phyloP scores from a whole-genome alignment of 2,888 invertebrate species.

The Proisotoma minuta region DNA sequence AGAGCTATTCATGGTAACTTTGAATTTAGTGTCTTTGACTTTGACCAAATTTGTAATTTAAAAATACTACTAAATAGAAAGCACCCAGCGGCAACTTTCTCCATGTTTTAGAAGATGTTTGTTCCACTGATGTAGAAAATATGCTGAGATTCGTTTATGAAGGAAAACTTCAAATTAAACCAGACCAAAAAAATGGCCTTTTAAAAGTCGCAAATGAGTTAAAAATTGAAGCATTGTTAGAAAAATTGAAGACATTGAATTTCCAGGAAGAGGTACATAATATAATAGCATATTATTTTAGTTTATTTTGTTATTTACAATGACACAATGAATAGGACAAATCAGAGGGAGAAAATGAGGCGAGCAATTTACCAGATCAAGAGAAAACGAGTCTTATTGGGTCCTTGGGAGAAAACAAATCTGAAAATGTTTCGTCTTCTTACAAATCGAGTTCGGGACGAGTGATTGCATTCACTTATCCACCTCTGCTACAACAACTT shows the following conservation, averaged over 20 bases:
- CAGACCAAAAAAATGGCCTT: neutral
- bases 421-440: too few relatives aligned
- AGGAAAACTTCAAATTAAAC: neutral
- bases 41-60: neutral
- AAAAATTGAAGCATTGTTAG: conserved; percentile 1
- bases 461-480: too few relatives aligned
- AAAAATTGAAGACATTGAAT: neutral
- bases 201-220: neutral
- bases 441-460: too few relatives aligned
- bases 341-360: too few relatives aligned
- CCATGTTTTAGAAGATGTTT: neutral
- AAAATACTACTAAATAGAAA: neutral
- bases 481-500: too few relatives aligned
- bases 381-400: too few relatives aligned
- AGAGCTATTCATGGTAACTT: conserved; percentile 4
- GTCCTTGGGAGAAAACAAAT: too few relatives aligned
- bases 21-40: neutral
- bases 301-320: too few relatives aligned
- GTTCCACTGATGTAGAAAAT: neutral
- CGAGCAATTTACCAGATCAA: too few relatives aligned
- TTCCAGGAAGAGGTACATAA: too few relatives aligned
- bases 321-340: too few relatives aligned
- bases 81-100: neutral
- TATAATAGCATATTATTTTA: neutral
- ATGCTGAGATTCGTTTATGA: conserved; percentile 2